Evolutionary conservation across 2,113 vertebrate genomes (phyloP).

Genomic region (Psettodes erumei): DNA sequence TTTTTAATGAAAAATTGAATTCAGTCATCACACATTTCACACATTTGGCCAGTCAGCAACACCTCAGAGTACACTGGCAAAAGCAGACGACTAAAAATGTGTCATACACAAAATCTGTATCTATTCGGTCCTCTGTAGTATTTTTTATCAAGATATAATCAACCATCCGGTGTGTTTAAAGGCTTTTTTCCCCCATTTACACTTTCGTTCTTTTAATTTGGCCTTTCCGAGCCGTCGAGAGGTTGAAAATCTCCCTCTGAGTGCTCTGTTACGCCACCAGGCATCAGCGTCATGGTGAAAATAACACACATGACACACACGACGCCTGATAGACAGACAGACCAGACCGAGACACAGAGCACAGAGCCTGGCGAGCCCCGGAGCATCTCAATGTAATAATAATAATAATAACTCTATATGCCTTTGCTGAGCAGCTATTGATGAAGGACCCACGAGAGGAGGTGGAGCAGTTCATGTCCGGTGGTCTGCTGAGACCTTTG

Average conservation of each 20-base stretch:
- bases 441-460: constrained; percentile 24
- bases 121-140: neutral
- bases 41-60: neutral
- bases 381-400: constrained; percentile 46
- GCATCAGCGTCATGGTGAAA: neutral
- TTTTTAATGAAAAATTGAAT: too few relatives aligned
- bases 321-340: constrained; percentile 8
- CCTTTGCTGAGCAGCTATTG: constrained; percentile 26
- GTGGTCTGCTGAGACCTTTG: constrained; percentile 8
- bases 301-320: neutral
- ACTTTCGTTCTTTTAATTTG: too few relatives aligned
- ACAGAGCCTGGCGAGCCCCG: neutral
- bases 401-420: constrained; percentile 41
- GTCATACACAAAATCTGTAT: neutral
- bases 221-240: constrained; percentile 15
- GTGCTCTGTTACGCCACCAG: too few relatives aligned
- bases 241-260: neutral
- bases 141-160: neutral
- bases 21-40: neutral
- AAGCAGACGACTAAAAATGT: neutral
- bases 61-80: neutral
- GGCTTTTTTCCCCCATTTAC: too few relatives aligned
- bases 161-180: neutral
- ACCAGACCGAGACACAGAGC: constrained; percentile 7
- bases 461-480: neutral